Conservation (phyloP, 2,888 invertebrate genomes). For the Ormyrus pomaceus region DNA sequence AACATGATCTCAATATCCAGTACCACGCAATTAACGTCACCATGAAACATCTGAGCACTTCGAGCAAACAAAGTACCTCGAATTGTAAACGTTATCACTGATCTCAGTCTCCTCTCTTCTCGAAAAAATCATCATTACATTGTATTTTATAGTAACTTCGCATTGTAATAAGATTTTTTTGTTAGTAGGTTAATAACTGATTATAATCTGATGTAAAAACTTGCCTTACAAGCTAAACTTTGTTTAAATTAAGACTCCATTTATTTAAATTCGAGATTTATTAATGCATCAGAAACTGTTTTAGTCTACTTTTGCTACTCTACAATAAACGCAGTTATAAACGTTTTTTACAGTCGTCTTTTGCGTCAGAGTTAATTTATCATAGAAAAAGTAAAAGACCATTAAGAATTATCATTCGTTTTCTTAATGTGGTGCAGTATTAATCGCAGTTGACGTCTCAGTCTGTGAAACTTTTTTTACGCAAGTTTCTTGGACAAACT, state of each 20-base stretch:
- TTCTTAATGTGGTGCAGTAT: neutral
- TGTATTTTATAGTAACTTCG: conserved; percentile 47
- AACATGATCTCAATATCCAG: conserved; percentile 48
- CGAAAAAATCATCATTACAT: conserved; percentile 35
- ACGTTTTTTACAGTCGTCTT: conserved; percentile 5
- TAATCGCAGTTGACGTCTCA: conserved; percentile 8
- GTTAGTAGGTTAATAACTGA: conserved; percentile 42
- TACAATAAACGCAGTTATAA: conserved; percentile 10
- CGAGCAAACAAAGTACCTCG: conserved; percentile 22
- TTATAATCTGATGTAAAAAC: conserved; percentile 49
- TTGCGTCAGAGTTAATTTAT: neutral
- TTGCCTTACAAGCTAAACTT: conserved; percentile 38
- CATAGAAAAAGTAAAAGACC: neutral
- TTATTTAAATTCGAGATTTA: conserved; percentile 48
- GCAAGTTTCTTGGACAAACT: conserved; percentile 37
- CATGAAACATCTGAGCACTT: conserved; percentile 36
- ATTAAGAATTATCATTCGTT: neutral
- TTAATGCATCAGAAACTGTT: conserved; percentile 26
- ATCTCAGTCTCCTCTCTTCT: conserved; percentile 38
- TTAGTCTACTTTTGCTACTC: conserved; percentile 18
- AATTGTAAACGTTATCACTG: conserved; percentile 38
- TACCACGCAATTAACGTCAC: conserved; percentile 36
- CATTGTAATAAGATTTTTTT: conserved; percentile 38
- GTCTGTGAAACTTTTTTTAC: conserved; percentile 25
- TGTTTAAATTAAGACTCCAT: conserved; percentile 44